Conservation (phyloP, 2,113 vertebrate genomes). For the Saccopteryx leptura region DNA sequence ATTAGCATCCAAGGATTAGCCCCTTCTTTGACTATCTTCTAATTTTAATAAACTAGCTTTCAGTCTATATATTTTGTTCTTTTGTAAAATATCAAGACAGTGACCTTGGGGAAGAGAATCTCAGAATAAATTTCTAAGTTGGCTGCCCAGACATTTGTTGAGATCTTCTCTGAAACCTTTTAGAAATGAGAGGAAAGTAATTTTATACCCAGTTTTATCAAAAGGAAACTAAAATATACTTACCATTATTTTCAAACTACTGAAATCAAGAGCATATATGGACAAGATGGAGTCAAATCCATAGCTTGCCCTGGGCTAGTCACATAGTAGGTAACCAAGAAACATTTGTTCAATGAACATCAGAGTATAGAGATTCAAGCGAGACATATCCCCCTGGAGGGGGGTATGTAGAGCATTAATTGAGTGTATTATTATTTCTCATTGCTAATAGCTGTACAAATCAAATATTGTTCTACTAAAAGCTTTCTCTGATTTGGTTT, state of each 20-base stretch:
- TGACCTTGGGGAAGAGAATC: neutral
- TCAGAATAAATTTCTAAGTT: constrained; percentile 48
- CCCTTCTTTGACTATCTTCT: constrained; percentile 50
- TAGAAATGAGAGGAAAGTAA: neutral
- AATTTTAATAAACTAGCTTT: constrained; percentile 34
- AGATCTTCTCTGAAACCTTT: neutral
- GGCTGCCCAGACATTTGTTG: neutral
- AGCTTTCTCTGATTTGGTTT: constrained; percentile 37
- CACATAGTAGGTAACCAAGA: neutral
- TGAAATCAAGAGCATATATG: neutral
- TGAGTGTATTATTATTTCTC: constrained; percentile 33
- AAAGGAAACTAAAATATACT: neutral
- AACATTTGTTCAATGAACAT: neutral
- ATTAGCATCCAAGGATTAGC: constrained; percentile 46
- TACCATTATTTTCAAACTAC: neutral
- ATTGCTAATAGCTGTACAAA: constrained; percentile 57
- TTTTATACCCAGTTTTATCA: neutral
- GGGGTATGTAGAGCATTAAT: constrained; percentile 34
- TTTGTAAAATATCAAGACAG: constrained; percentile 32
- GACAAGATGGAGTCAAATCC: neutral
- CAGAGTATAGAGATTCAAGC: neutral
- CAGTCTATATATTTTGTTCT: constrained; percentile 17
- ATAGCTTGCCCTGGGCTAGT: neutral
- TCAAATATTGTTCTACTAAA: constrained; percentile 52
- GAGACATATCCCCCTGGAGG: neutral